Evolutionary conservation across 2,888 invertebrate species (phyloP).

Genomic region (Pachydiplax longipennis): DNA sequence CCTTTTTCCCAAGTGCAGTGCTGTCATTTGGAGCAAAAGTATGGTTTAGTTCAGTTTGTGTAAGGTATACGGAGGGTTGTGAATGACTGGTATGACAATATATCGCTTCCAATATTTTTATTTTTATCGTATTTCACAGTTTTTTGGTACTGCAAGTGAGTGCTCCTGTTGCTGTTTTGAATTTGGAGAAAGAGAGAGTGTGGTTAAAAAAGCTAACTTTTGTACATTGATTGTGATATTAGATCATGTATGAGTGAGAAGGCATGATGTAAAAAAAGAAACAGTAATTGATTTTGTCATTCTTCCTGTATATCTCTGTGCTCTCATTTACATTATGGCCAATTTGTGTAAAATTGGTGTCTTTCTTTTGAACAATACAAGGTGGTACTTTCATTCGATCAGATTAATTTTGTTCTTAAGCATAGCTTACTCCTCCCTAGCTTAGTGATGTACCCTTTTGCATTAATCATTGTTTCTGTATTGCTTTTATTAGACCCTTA

Average conservation of each 20-base stretch:
- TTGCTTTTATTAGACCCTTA: no score
- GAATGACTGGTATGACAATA: constrained; percentile 1
- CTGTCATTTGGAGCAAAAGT: background rate
- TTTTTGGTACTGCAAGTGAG: background rate
- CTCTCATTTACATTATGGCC: background rate
- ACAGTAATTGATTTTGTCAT: background rate
- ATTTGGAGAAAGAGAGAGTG: constrained; percentile 22
- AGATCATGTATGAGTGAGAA: constrained; percentile 17
- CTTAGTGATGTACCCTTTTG: background rate
- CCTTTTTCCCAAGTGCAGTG: constrained; percentile 26
- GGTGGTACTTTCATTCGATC: background rate
- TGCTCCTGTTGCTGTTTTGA: background rate
- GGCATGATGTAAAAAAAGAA: constrained; percentile 30
- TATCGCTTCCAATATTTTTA: constrained; percentile 5
- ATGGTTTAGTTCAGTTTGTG: constrained; percentile 1
- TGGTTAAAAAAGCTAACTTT: constrained; percentile 11
- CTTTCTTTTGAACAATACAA: constrained; percentile 12
- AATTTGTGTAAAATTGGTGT: background rate
- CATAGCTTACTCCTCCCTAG: background rate
- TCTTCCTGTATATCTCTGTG: constrained; percentile 32
- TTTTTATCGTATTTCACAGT: background rate
- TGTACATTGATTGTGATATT: constrained; percentile 42
- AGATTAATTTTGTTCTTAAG: background rate
- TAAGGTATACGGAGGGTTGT: constrained; percentile 7
- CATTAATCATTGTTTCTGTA: no score